Evolutionary conservation across 2,888 invertebrate genomes (phyloP).

Genomic region (Bellardia pandia): DNA sequence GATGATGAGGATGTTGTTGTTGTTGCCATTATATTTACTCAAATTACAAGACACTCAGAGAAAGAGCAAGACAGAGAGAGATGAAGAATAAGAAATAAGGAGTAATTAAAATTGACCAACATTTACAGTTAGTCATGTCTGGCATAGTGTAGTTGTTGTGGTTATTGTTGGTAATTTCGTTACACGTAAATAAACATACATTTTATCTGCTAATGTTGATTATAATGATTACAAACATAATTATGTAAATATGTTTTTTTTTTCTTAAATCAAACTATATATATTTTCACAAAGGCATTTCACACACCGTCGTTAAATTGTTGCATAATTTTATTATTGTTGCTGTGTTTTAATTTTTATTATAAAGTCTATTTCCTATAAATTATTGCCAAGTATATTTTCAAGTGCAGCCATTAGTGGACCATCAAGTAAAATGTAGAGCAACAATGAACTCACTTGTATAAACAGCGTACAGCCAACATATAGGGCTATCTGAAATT

Average conservation of each 20-base stretch:
- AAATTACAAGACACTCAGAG: slow-evolving; percentile 23
- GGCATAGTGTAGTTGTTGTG: neutral
- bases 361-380: neutral
- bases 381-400: slow-evolving; percentile 46
- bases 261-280: neutral
- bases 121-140: slow-evolving; percentile 16
- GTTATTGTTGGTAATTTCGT: neutral
- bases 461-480: slow-evolving; percentile 85
- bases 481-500: slow-evolving; percentile 85
- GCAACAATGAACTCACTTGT: slow-evolving; percentile 83
- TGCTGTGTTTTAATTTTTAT: neutral
- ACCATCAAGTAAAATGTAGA: slow-evolving; percentile 87
- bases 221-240: neutral
- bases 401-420: slow-evolving; percentile 82
- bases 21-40: slow-evolving; percentile 30
- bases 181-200: neutral
- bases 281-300: neutral
- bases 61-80: neutral
- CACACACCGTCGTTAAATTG: neutral
- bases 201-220: neutral
- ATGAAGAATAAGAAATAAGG: slow-evolving; percentile 25
- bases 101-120: slow-evolving; percentile 63
- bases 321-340: neutral
- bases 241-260: neutral
- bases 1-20: slow-evolving; percentile 20